These are phyloP conservation scores for Sciurus carolinensis DNA, from an alignment of 2,797 vertebrate genomes.

Conservation along the genomic window DNA sequence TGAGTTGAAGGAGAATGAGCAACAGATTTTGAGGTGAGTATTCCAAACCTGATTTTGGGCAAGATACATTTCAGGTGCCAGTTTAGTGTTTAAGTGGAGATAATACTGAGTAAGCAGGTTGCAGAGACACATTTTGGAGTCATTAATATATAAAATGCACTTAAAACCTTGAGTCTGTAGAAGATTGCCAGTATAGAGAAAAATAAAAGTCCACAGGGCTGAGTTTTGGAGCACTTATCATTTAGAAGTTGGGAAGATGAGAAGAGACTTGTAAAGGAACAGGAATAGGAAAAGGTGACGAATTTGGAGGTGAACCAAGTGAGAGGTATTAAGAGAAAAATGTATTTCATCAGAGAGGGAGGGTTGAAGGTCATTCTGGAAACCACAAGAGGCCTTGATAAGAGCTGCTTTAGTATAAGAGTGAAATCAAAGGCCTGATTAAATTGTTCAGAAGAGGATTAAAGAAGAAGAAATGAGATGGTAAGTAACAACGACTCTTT, in stretches of 20 bases:
- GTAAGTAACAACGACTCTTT: background rate
- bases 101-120: background rate
- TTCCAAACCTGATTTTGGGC: background rate
- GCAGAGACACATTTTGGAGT: conserved; percentile 7
- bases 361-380: background rate
- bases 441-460: background rate
- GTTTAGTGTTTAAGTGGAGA: background rate
- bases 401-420: background rate
- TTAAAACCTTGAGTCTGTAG: background rate
- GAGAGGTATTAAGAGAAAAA: background rate
- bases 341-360: conserved; percentile 1
- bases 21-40: conserved; percentile 24
- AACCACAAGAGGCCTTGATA: background rate
- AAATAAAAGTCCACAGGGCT: background rate
- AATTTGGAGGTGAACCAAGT: conserved; percentile 40
- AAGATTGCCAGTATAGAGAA: background rate
- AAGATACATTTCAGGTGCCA: background rate
- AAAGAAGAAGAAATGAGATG: background rate
- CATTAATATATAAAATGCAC: background rate
- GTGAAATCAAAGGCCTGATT: conserved; percentile 16
- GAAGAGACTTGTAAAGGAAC: background rate
- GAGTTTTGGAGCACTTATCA: background rate
- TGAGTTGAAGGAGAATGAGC: background rate
- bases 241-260: conserved; percentile 29
- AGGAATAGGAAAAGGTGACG: background rate